Percentiles rank a stretch among this genome's conserved stretches.
Evolutionary conservation across 2,797 vertebrate genomes (phyloP).

Genomic region (Okamejei kenojei): DNA sequence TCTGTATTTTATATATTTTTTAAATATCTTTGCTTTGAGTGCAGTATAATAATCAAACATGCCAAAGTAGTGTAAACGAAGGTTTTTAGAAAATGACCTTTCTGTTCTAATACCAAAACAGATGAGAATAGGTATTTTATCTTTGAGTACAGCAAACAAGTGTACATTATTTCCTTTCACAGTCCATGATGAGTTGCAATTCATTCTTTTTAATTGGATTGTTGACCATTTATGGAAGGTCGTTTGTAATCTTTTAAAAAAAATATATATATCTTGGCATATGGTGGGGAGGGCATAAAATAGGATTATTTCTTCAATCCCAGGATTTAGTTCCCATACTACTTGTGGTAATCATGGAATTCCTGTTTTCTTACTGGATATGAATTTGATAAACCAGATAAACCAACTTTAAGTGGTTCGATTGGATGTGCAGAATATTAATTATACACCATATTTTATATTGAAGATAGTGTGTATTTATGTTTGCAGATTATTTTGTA

Average conservation of each 20-base stretch:
- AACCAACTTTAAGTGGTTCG: not conserved
- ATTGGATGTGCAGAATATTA: not conserved
- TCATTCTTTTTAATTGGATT: not conserved
- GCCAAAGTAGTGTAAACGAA: not conserved
- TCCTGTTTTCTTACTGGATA: not conserved
- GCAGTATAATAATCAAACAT: not conserved
- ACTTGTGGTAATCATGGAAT: not conserved
- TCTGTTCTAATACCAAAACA: not conserved
- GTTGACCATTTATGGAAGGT: not conserved
- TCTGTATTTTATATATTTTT: constrained; percentile 30
- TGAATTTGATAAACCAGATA: not conserved
- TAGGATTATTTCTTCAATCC: not conserved
- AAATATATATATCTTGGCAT: too few relatives aligned
- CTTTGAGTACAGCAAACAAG: not conserved
- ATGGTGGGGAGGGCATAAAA: too few relatives aligned
- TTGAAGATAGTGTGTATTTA: not conserved
- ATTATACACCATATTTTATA: not conserved
- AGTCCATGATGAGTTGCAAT: too few relatives aligned
- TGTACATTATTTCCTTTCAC: not conserved
- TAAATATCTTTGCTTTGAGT: not conserved
- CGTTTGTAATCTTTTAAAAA: too few relatives aligned
- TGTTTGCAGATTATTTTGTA: constrained; percentile 21
- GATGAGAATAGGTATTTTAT: not conserved
- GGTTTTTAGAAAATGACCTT: not conserved
- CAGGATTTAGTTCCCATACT: not conserved